These are phyloP conservation scores for Nomada flava DNA, from an alignment of 2,888 invertebrate species.

Conservation along the genomic window DNA sequence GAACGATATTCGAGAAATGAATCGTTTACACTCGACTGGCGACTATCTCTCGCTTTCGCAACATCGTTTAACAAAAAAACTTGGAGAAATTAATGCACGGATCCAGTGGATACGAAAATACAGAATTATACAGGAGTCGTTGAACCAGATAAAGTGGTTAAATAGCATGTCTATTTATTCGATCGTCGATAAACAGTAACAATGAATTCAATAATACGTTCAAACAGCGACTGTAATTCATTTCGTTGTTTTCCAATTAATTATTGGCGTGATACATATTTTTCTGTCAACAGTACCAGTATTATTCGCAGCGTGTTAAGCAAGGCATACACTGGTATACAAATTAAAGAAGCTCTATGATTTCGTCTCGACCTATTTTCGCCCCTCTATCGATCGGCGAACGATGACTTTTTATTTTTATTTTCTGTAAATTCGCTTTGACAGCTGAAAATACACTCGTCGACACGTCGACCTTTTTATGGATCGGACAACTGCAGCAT, in stretches of 20 bases:
- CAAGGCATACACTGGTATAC: neutral
- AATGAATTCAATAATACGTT: neutral
- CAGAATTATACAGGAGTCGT: too few relatives aligned
- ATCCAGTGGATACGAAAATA: too few relatives aligned
- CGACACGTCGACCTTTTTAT: conserved; percentile 19
- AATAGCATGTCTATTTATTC: neutral
- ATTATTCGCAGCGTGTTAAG: neutral
- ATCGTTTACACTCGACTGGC: too few relatives aligned
- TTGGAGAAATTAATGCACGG: too few relatives aligned
- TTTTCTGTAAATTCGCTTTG: conserved; percentile 24
- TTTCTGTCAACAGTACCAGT: too few relatives aligned
- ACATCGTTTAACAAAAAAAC: too few relatives aligned
- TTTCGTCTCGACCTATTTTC: neutral
- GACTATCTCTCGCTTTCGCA: too few relatives aligned
- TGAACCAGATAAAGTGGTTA: too few relatives aligned
- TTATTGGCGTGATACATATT: neutral
- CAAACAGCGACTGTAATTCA: neutral
- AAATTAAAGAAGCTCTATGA: neutral
- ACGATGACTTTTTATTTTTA: neutral
- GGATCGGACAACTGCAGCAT: conserved; percentile 42
- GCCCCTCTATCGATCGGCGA: neutral
- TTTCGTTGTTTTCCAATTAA: neutral
- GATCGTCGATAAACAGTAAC: neutral
- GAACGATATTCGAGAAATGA: too few relatives aligned
- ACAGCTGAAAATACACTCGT: conserved; percentile 42